Conservation (phyloP, 2,797 vertebrate species). For the Gadopsis marmoratus region DNA sequence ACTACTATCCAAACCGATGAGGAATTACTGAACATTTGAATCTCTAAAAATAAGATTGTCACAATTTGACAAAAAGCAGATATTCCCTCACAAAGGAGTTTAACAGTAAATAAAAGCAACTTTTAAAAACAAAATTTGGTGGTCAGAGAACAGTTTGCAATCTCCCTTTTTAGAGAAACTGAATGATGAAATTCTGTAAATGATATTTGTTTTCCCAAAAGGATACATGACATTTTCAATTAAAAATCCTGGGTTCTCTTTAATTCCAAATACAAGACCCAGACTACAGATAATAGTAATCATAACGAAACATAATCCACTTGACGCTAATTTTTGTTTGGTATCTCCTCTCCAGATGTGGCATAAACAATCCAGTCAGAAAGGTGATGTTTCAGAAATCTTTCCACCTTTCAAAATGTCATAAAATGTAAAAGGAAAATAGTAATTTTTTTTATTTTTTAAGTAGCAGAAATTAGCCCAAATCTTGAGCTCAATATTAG, state of each 20-base stretch:
- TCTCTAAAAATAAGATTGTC: conserved; percentile 19
- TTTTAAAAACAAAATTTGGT: conserved; percentile 10
- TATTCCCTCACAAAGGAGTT: background rate
- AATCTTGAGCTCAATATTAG: background rate
- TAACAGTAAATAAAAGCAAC: background rate
- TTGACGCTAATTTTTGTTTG: conserved; percentile 5
- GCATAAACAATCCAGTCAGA: background rate
- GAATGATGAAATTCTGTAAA: conserved; percentile 9
- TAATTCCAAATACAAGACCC: conserved; percentile 6
- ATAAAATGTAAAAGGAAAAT: background rate
- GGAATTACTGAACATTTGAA: conserved; percentile 15
- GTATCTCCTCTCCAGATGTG: conserved; percentile 8
- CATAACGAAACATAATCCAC: conserved; percentile 29
- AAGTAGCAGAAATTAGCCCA: background rate
- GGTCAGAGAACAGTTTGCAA: background rate
- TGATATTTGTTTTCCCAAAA: conserved; percentile 3
- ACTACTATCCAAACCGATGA: conserved; percentile 25
- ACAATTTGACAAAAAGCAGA: background rate
- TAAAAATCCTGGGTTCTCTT: background rate
- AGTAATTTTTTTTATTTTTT: background rate
- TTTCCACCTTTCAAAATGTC: background rate
- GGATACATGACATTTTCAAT: background rate
- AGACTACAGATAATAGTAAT: conserved; percentile 30
- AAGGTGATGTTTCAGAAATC: background rate
- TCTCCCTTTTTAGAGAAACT: background rate